Evolutionary conservation across 2,797 vertebrate species (phyloP).

Genomic region (Botia kubotai): DNA sequence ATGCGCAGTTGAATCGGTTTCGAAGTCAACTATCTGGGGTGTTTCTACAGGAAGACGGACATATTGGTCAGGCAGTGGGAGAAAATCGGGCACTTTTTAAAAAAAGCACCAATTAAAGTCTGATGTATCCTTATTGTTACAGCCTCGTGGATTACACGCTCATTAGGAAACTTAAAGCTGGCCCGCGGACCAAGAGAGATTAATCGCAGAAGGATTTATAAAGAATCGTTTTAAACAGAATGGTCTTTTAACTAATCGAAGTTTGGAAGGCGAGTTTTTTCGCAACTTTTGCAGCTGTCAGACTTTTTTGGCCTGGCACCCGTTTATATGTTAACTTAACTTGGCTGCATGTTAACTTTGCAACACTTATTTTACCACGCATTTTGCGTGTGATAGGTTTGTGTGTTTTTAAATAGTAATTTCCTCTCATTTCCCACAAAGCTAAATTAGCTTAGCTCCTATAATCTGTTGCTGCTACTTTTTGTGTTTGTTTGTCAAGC

Average conservation of each 20-base stretch:
- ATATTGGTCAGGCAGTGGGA: slow-evolving; percentile 85
- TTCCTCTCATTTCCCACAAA: slow-evolving; percentile 58
- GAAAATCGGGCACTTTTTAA: slow-evolving; percentile 75
- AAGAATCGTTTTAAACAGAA: slow-evolving; percentile 63
- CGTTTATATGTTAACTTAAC: slow-evolving; percentile 58
- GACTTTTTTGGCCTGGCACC: slow-evolving; percentile 69
- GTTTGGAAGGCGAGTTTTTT: slow-evolving; percentile 81
- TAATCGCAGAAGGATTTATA: slow-evolving; percentile 56
- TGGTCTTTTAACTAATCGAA: slow-evolving; percentile 68
- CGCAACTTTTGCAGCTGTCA: slow-evolving; percentile 82
- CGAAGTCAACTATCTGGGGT: slow-evolving; percentile 72
- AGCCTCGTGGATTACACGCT: slow-evolving; percentile 12
- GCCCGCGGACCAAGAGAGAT: slow-evolving; percentile 57
- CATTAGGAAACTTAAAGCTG: slow-evolving; percentile 37
- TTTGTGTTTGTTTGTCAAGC: slow-evolving; percentile 62
- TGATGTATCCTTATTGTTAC: neutral
- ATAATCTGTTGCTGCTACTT: slow-evolving; percentile 74
- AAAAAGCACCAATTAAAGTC: slow-evolving; percentile 61
- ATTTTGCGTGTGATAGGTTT: slow-evolving; percentile 64
- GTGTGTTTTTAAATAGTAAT: slow-evolving; percentile 59
- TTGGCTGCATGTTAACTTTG: slow-evolving; percentile 51
- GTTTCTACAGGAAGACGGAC: slow-evolving; percentile 98
- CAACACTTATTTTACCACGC: slow-evolving; percentile 62
- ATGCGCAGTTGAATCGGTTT: slow-evolving; percentile 78
- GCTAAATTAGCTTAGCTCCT: slow-evolving; percentile 76